These are phyloP conservation scores for Vanessa tameamea DNA, from an alignment of 1,140 invertebrate species.

Conservation along the genomic window DNA sequence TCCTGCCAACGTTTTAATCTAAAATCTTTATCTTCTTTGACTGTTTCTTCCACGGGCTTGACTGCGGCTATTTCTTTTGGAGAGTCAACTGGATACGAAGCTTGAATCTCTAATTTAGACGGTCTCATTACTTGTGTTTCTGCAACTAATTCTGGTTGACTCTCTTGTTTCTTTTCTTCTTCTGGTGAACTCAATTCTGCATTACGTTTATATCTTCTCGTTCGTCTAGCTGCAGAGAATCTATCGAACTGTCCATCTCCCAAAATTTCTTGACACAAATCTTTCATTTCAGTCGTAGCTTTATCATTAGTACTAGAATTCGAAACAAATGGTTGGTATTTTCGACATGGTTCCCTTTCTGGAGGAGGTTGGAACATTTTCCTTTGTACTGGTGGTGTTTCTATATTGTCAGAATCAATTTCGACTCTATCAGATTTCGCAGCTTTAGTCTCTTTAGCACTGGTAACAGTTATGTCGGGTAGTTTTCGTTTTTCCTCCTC, in stretches of 20 bases:
- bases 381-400: slow-evolving; percentile 91
- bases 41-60: slow-evolving; percentile 58
- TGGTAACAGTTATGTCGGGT: slow-evolving; percentile 68
- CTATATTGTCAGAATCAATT: slow-evolving; percentile 94
- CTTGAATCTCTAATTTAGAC: slow-evolving; percentile 73
- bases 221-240: slow-evolving; percentile 89
- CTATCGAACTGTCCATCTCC: slow-evolving; percentile 91
- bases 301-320: slow-evolving; percentile 64
- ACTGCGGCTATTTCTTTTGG: slow-evolving; percentile 54
- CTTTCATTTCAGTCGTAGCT: slow-evolving; percentile 68
- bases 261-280: slow-evolving; percentile 79
- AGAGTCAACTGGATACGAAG: slow-evolving; percentile 73
- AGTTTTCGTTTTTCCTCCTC: slow-evolving; percentile 81
- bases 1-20: slow-evolving; percentile 85
- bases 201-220: slow-evolving; percentile 89
- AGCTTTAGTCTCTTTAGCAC: slow-evolving; percentile 64
- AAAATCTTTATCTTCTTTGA: slow-evolving; percentile 82
- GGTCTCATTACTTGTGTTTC: slow-evolving; percentile 81
- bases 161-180: slow-evolving; percentile 80
- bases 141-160: slow-evolving; percentile 76
- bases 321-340: slow-evolving; percentile 67
- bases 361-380: slow-evolving; percentile 84
- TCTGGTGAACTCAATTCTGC: slow-evolving; percentile 83
- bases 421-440: slow-evolving; percentile 86
- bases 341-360: slow-evolving; percentile 82